Conservation (phyloP, 2,888 invertebrate species). For the Deilephila elpenor region DNA sequence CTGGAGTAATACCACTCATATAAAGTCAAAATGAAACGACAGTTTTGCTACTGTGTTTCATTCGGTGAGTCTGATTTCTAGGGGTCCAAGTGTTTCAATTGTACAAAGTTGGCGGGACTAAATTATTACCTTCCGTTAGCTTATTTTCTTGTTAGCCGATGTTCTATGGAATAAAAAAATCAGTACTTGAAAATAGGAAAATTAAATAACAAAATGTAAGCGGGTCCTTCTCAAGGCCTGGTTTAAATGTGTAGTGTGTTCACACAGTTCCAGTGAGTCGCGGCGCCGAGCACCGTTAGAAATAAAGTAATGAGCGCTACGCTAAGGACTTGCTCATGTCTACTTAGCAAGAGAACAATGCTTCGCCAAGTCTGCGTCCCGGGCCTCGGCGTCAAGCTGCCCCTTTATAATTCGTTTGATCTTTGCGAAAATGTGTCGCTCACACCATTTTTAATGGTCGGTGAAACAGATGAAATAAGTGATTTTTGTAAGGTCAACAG, state of each 20-base stretch:
- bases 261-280: conserved; percentile 44
- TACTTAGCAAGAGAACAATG: conserved; percentile 52
- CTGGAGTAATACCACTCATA: too few relatives aligned
- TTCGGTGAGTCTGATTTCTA: too few relatives aligned
- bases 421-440: conserved; percentile 12
- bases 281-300: conserved; percentile 46
- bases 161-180: too few relatives aligned
- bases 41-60: too few relatives aligned
- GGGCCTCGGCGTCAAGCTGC: conserved; percentile 33
- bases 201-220: too few relatives aligned
- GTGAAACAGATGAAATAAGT: not conserved
- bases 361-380: conserved; percentile 40
- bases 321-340: conserved; percentile 47
- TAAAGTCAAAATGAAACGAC: too few relatives aligned
- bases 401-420: conserved; percentile 40
- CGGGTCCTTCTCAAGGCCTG: conserved; percentile 29
- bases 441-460: not conserved
- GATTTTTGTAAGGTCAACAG: not conserved
- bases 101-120: too few relatives aligned
- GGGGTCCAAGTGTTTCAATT: too few relatives aligned
- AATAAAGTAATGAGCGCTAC: conserved; percentile 36
- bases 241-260: conserved; percentile 50
- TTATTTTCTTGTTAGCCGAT: too few relatives aligned
- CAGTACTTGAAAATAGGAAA: too few relatives aligned
- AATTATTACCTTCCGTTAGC: too few relatives aligned